These are phyloP conservation scores for Lepidocolaptes lacrymiger DNA, from an alignment of 2,797 vertebrate species.

Conservation along the genomic window DNA sequence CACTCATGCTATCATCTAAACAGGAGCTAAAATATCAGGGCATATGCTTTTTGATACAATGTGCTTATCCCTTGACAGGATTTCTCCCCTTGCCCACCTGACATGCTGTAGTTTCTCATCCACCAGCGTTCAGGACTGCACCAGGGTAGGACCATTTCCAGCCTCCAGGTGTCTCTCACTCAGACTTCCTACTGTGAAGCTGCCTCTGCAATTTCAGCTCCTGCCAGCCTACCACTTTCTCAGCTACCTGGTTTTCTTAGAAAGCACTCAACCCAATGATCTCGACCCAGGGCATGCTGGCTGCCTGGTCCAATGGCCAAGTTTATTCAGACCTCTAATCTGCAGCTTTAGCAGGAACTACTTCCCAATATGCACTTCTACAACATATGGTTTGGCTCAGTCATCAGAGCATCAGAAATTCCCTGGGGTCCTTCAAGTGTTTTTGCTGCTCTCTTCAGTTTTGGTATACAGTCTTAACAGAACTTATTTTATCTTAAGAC, in stretches of 20 bases:
- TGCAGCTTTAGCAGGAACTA: neutral
- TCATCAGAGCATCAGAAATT: neutral
- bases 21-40: neutral
- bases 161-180: neutral
- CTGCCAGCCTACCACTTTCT: neutral
- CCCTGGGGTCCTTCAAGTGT: neutral
- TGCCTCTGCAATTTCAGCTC: neutral
- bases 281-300: neutral
- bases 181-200: neutral
- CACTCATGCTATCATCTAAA: neutral
- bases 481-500: neutral
- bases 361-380: neutral
- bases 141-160: neutral
- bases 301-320: neutral
- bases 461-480: neutral
- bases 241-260: neutral
- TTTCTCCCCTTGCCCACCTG: neutral
- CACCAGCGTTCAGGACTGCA: neutral
- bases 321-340: neutral
- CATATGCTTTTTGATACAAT: neutral
- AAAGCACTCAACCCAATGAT: neutral
- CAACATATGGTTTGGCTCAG: neutral
- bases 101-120: rapidly evolving
- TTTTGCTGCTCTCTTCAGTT: neutral
- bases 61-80: neutral